Percentiles rank a stretch among this genome's conserved stretches.
Evolutionary conservation across 2,113 vertebrate species (phyloP).

Genomic region (Lophotis ruficrista): DNA sequence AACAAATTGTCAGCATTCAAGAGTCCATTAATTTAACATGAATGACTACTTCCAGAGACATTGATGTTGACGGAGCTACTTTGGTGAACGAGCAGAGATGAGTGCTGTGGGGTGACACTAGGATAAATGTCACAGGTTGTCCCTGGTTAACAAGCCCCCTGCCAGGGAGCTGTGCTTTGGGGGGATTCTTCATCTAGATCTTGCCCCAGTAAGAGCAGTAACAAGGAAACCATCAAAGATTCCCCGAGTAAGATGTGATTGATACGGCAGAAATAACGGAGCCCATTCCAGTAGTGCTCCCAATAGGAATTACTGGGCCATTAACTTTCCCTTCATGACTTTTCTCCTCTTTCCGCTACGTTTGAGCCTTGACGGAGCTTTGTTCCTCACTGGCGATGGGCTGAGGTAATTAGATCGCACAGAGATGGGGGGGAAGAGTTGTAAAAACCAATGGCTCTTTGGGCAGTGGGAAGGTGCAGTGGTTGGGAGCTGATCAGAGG

Average conservation of each 20-base stretch:
- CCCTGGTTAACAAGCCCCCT: not conserved
- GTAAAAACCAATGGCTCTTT: not conserved
- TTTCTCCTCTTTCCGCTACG: not conserved
- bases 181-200: not conserved
- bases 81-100: not conserved
- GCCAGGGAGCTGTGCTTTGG: not conserved
- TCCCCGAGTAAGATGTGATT: not conserved
- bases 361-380: not conserved
- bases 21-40: rapidly evolving
- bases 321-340: slow-evolving; percentile 15
- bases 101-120: rapidly evolving
- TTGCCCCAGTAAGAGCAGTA: not conserved
- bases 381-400: not conserved
- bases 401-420: not conserved
- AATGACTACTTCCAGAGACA: not conserved
- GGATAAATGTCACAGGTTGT: not conserved
- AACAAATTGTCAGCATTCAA: not conserved
- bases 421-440: not conserved
- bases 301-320: not conserved
- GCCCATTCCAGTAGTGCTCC: not conserved
- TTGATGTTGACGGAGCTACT: not conserved
- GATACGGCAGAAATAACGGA: not conserved
- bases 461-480: not conserved
- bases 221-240: not conserved
- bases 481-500: not conserved